phyloP scores from a whole-genome alignment of 2,797 vertebrate species.

The Brotula barbata region DNA sequence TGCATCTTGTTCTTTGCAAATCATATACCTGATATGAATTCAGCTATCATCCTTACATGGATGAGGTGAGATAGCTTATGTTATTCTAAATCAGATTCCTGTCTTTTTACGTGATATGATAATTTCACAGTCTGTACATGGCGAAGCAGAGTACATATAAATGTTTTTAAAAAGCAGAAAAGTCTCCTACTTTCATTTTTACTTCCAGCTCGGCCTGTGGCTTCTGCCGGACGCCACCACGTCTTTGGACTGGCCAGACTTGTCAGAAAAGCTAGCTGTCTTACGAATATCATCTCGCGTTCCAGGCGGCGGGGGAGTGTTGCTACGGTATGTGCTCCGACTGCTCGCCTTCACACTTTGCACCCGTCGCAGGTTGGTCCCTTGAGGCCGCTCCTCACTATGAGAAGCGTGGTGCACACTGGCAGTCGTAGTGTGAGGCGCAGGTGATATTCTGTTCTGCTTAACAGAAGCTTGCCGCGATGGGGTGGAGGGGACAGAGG shows the following conservation, averaged over 20 bases:
- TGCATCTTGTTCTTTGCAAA: conserved; percentile 64
- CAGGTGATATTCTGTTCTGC: conserved; percentile 59
- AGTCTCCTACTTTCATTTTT: conserved; percentile 44
- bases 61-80: conserved; percentile 26
- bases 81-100: conserved; percentile 15
- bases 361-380: conserved; percentile 77
- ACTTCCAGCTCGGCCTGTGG: conserved; percentile 86
- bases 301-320: conserved; percentile 67
- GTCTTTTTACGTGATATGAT: conserved; percentile 41
- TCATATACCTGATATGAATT: conserved; percentile 44
- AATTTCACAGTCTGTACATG: conserved; percentile 20
- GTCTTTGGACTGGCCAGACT: conserved; percentile 78
- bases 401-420: conserved; percentile 67
- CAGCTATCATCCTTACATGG: conserved; percentile 27
- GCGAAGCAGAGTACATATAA: conserved; percentile 10
- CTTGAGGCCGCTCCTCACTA: conserved; percentile 70
- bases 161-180: conserved; percentile 22
- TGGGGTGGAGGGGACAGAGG: conserved; percentile 65
- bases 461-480: conserved; percentile 80
- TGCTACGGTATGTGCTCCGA: conserved; percentile 70
- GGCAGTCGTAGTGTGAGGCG: conserved; percentile 13
- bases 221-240: conserved; percentile 69
- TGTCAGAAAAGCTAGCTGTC: conserved; percentile 80
- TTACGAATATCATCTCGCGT: conserved; percentile 55
- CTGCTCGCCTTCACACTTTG: conserved; percentile 81